Base-by-base conservation (phyloP, 1,140 invertebrate genomes). In the Drosophila triauraria region DNA sequence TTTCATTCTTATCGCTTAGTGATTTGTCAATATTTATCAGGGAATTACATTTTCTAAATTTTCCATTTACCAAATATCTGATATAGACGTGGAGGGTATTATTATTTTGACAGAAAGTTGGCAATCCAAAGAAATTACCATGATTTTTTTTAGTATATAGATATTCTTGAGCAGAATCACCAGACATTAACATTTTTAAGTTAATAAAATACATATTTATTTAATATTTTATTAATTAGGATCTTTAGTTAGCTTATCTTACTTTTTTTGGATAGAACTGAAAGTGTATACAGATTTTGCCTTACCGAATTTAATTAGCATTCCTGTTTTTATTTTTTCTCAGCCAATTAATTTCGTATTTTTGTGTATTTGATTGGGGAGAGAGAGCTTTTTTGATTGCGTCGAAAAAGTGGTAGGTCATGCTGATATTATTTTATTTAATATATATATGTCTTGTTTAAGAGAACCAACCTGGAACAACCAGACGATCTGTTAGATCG, bases 341-440 rank as follows among this genome's bases (percentile, higher is more conserved):
- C 17, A 35, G 0, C 1, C 27, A 32, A 53, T 35, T 2, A 1
- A 27, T 4, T n/a, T 50, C 0, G 25, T 27, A n/a, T n/a, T 15
- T 20, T 20, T 53, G 17, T 35, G 13, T 35, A 7, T 3, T 6
- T 1, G 17, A 53, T 17, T n/a, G n/a, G 10, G 32, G 50, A 20
- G 50, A 53, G 6, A 8, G 30, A 53, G 50, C 17, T 35, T 53
- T 53, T 53, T 53, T 53, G 17, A 35, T 53, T 53, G 51, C 3
- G 6, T 3, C 4, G 2, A 5, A 53, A 23, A 53, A 35, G 1
- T 20, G 12, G 17, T 17, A 35, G n/a, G 17, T 53, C 50, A 53
- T 53, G 50, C 17, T 35, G 50, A 53, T 35, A 15, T 35, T 53
- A 53, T 53, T 20, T 20, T 13, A 53, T 20, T 20, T 20, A 9